A percentile compares a stretch with the other conserved stretches of the same genome.
These are phyloP conservation scores for Lota lota DNA, from an alignment of 2,113 vertebrate genomes.

Conservation along the genomic window DNA sequence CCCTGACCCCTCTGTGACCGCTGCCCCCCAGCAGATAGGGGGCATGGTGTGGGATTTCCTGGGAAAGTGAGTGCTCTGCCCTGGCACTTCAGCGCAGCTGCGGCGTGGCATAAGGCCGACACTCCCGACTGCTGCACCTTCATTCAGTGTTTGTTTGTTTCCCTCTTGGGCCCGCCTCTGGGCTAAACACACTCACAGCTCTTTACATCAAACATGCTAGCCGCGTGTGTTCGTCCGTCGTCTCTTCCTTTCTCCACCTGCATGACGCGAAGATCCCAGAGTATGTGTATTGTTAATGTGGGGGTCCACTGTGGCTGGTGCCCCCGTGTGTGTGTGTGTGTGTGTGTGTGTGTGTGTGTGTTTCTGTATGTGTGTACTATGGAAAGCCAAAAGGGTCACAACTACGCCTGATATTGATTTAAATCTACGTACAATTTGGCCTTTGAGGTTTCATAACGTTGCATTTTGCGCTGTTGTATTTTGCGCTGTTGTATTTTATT, in stretches of 20 bases:
- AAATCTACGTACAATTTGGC: too few relatives aligned
- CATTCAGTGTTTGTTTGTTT: constrained; percentile 34
- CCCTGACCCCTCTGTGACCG: constrained; percentile 72
- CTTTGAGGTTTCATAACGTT: too few relatives aligned
- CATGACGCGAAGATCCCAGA: constrained; percentile 46
- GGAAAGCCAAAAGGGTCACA: too few relatives aligned
- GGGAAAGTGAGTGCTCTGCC: constrained; percentile 78
- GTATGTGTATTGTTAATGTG: constrained; percentile 26
- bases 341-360: constrained; percentile 13
- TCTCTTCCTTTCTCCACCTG: neutral
- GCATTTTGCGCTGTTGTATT: too few relatives aligned
- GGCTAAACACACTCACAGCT: constrained; percentile 38
- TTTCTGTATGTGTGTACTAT: neutral
- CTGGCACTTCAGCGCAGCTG: constrained; percentile 70
- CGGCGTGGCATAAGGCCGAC: constrained; percentile 47
- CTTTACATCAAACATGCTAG: constrained; percentile 42
- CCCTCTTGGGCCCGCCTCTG: constrained; percentile 19
- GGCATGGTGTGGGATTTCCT: constrained; percentile 74
- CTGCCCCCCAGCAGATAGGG: constrained; percentile 76
- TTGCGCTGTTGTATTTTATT: too few relatives aligned
- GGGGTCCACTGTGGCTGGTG: constrained; percentile 23
- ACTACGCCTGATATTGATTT: too few relatives aligned
- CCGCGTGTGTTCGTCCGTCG: neutral
- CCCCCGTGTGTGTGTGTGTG: constrained; percentile 12
- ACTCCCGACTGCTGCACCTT: constrained; percentile 49